Conservation (phyloP, 2,113 vertebrate species). For the Scomber scombrus region DNA sequence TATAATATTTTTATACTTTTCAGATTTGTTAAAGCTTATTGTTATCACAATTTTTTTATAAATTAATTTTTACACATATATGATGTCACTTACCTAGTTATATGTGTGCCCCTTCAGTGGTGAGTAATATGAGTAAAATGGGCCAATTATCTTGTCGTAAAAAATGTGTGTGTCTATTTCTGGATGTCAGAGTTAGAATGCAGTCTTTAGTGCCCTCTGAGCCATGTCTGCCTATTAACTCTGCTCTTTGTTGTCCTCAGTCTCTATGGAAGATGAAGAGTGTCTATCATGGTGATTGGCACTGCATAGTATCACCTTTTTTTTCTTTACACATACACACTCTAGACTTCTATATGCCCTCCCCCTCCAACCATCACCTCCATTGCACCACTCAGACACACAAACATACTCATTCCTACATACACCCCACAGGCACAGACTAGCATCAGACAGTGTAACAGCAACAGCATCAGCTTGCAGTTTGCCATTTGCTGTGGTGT, state of each 20-base stretch:
- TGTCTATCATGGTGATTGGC: constrained; percentile 70
- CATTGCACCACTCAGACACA: constrained; percentile 37
- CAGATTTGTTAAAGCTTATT: background rate
- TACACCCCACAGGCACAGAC: constrained; percentile 73
- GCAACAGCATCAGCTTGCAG: constrained; percentile 53
- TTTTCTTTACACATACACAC: constrained; percentile 45
- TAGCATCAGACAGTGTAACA: constrained; percentile 55
- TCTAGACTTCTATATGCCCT: constrained; percentile 29
- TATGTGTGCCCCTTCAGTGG: constrained; percentile 25
- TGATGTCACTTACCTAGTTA: constrained; percentile 13
- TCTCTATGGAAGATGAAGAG: constrained; percentile 64
- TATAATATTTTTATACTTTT: background rate
- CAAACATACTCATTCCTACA: constrained; percentile 33
- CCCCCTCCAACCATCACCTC: constrained; percentile 45
- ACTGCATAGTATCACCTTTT: constrained; percentile 53
- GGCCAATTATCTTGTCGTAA: constrained; percentile 62
- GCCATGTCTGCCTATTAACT: constrained; percentile 66
- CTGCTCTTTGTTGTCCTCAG: constrained; percentile 63
- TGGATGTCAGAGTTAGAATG: constrained; percentile 58
- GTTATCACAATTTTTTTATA: background rate
- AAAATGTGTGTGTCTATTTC: constrained; percentile 43
- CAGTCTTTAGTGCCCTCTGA: constrained; percentile 63
- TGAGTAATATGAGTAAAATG: constrained; percentile 43
- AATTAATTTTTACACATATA: background rate
- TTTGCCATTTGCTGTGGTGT: constrained; percentile 54